Base-by-base conservation (phyloP, 1,140 invertebrate species). In the Drosophila guanche region DNA sequence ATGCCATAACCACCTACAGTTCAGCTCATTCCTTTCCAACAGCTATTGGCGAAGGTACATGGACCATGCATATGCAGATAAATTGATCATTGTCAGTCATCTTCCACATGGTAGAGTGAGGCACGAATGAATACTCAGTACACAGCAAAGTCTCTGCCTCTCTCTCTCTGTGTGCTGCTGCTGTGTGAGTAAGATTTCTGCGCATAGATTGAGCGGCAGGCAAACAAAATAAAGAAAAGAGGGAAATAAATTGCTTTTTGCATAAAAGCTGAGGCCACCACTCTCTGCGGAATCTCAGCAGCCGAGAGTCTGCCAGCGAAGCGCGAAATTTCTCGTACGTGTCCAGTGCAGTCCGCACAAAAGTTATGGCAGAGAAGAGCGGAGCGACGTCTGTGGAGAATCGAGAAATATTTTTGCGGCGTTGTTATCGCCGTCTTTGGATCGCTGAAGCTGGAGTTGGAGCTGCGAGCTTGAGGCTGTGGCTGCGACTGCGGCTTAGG, bases 321-420 rank as follows among this genome's bases (percentile, higher is more conserved):
- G 73, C 73, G 73, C 72, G 73, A 76, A 76, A 76, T 79, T 72
- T 76, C 61, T 59, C 72, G 67, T 81, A 81, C 78, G 78, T 81
- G 78, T 63, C 63, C 66, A 52, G 55, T 69, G 66, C 33, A 20
- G 29, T 55, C 62, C 12, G 41, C 42, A n/a, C 7, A 37, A 54
- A 54, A 54, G 14, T 37, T 25, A 23, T 23, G 29, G n/a, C 16
- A 56, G 50, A 20, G 62, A 33, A 37, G 33, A 4, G 33, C 5
- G 5, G 25, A 27, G 33, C 16, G 16, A n/a, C n/a, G n/a, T n/a
- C n/a, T 68, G 77, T 67, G 74, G 51, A 71, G 79, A 76, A 81
- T 76, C 42, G 57, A 47, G 59, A 40, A 76, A 73, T 81, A 72
- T 76, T 56, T 56, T 57, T 59, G 53, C 59, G 70, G 70, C 63